These are phyloP conservation scores for Gephyroberyx darwinii DNA, from an alignment of 2,797 vertebrate genomes.

Conservation along the genomic window DNA sequence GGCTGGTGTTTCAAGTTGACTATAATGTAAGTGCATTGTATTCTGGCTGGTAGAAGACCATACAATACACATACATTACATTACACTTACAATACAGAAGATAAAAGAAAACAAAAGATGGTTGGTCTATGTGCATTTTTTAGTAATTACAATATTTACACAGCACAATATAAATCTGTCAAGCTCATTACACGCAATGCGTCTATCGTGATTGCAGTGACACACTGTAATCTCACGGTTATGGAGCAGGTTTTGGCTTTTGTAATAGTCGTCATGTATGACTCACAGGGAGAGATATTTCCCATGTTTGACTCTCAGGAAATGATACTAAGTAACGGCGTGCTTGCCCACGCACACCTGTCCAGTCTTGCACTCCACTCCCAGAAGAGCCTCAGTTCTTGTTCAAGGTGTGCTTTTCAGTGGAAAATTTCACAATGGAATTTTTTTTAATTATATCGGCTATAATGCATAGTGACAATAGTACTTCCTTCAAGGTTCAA, in stretches of 20 bases:
- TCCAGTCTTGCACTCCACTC: conserved; percentile 67
- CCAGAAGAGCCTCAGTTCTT: conserved; percentile 18
- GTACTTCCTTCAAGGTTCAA: neutral
- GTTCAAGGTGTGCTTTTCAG: conserved; percentile 1
- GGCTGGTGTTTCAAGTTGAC: neutral
- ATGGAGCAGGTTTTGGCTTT: conserved; percentile 6
- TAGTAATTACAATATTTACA: neutral
- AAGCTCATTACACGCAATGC: conserved; percentile 10
- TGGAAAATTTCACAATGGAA: conserved; percentile 17
- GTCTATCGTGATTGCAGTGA: conserved; percentile 32
- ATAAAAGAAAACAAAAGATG: no score
- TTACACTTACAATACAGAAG: no score
- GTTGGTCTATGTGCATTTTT: neutral
- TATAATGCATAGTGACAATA: neutral
- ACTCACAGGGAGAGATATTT: conserved; percentile 33
- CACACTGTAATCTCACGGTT: conserved; percentile 9
- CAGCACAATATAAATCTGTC: neutral
- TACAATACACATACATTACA: no score
- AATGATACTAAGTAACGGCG: no score
- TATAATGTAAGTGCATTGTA: neutral
- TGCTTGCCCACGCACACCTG: no score
- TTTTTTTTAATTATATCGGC: neutral
- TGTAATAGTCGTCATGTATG: conserved; percentile 52
- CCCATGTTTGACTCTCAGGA: neutral
- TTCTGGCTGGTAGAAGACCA: neutral